phyloP scores from a whole-genome alignment of 2,113 vertebrate genomes.

The Psilopogon haemacephalus region DNA sequence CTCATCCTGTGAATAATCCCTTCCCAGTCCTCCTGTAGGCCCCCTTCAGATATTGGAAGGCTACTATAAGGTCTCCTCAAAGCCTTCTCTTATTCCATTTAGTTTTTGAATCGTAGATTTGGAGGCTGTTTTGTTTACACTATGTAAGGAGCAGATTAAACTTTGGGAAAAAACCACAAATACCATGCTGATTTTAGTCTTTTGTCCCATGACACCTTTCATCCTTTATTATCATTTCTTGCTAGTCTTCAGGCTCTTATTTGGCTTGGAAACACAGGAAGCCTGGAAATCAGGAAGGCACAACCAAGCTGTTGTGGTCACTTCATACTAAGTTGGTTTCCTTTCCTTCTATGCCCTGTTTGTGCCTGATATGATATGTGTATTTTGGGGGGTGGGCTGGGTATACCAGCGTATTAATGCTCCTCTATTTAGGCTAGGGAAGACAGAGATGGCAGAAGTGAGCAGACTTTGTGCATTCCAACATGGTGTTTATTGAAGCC shows the following conservation, averaged over 20 bases:
- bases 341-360: background rate
- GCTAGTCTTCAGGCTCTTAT: background rate
- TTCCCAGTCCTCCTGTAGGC: too few relatives aligned
- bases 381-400: background rate
- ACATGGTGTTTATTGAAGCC: background rate
- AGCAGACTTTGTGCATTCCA: background rate
- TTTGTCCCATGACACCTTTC: background rate
- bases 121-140: background rate
- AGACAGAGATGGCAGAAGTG: background rate
- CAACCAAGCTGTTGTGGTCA: fast-evolving
- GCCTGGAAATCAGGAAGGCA: background rate
- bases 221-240: background rate
- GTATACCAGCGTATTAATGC: fast-evolving
- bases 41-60: too few relatives aligned
- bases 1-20: too few relatives aligned
- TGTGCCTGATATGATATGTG: background rate
- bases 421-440: background rate
- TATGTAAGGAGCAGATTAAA: background rate
- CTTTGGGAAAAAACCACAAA: background rate
- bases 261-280: background rate
- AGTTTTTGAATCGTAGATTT: background rate
- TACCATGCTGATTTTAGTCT: background rate
- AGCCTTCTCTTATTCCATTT: too few relatives aligned
- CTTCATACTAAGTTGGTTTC: background rate
- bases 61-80: too few relatives aligned